These are phyloP conservation scores for Stegostoma tigrinum DNA, from an alignment of 2,113 vertebrate species.

Conservation along the genomic window DNA sequence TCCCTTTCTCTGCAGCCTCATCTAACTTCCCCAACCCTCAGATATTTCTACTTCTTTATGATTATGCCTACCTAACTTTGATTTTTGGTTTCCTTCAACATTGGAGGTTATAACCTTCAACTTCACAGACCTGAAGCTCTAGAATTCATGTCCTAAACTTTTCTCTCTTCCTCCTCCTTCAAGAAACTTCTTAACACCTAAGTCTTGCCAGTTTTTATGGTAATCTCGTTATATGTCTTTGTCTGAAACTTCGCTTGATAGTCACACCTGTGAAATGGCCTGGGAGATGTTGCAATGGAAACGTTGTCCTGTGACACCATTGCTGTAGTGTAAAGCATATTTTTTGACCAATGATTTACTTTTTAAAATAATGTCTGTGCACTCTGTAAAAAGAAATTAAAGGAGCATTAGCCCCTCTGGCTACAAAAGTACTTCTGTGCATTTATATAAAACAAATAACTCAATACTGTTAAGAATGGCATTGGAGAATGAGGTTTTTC, in stretches of 20 bases:
- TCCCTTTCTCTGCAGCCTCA: background rate
- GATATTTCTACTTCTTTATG: background rate
- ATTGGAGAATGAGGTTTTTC: background rate
- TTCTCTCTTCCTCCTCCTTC: background rate
- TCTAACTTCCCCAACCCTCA: background rate
- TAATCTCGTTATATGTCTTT: background rate
- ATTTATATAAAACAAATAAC: no score
- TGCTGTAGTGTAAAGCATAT: background rate
- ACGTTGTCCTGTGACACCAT: background rate
- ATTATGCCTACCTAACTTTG: background rate
- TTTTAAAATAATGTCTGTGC: background rate
- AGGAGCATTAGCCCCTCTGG: background rate
- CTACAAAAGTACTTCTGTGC: no score
- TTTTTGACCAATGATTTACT: background rate
- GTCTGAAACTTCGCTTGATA: background rate
- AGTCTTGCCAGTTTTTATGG: background rate
- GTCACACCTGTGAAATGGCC: background rate
- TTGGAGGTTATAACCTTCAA: no score
- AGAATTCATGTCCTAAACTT: background rate
- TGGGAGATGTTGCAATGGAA: no score
- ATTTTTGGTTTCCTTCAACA: background rate
- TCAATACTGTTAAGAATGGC: background rate
- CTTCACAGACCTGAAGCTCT: background rate
- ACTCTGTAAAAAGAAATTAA: background rate
- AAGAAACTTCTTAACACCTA: background rate